A percentile compares a stretch with the other conserved stretches of the same genome.
Conservation (phyloP, 2,797 vertebrate genomes). For the Aulostomus chinensis region DNA sequence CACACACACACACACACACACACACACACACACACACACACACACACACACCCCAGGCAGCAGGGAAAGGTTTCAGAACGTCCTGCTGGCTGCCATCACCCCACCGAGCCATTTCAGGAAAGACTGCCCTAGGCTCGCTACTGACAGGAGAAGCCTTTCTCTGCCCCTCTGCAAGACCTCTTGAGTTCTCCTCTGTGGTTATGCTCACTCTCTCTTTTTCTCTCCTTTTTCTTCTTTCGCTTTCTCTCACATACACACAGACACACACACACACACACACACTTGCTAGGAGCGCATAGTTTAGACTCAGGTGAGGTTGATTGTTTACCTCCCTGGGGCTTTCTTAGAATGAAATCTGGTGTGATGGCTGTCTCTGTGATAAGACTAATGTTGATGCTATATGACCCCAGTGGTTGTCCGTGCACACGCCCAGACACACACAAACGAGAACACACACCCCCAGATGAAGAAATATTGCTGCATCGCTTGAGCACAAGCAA, state of each 20-base stretch:
- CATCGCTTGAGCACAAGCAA: conserved; percentile 9
- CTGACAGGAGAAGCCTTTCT: conserved; percentile 12
- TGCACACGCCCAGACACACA: conserved; percentile 13
- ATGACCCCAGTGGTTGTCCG: conserved; percentile 33
- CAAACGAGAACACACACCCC: conserved; percentile 11
- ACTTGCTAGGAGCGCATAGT: conserved; percentile 12
- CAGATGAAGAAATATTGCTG: conserved; percentile 7
- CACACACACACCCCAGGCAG: no score
- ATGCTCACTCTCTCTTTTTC: background rate
- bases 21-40: no score
- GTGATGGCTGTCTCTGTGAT: conserved; percentile 69
- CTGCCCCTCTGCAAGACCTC: conserved; percentile 60
- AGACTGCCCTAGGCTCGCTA: conserved; percentile 50
- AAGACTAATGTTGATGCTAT: conserved; percentile 53
- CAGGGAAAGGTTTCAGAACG: conserved; percentile 50
- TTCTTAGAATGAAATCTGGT: conserved; percentile 64
- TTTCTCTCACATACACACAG: conserved; percentile 16
- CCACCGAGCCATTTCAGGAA: conserved; percentile 41
- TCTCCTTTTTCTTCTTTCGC: conserved; percentile 8
- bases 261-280: conserved; percentile 23
- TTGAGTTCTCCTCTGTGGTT: conserved; percentile 42
- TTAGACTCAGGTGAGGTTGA: conserved; percentile 60
- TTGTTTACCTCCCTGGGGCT: conserved; percentile 57
- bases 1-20: no score
- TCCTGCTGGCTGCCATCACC: conserved; percentile 52